Evolutionary conservation across 2,888 invertebrate genomes (phyloP).

Genomic region (Ctena decussata): DNA sequence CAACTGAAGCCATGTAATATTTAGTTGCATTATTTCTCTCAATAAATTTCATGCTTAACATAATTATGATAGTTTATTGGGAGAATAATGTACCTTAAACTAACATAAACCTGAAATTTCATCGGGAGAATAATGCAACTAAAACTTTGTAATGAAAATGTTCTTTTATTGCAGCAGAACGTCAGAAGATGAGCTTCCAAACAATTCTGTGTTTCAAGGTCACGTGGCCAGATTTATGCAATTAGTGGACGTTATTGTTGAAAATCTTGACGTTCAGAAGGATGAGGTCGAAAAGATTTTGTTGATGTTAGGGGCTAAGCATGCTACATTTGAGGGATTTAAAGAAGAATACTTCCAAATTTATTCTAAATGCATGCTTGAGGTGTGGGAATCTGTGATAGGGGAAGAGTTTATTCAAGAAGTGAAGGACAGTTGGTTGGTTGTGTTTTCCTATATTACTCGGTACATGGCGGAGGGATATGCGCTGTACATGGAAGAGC

Average conservation of each 20-base stretch:
- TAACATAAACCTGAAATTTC: too few relatives aligned
- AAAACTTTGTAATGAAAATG: too few relatives aligned
- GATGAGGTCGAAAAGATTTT: slow-evolving; percentile 70
- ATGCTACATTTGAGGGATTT: slow-evolving; percentile 78
- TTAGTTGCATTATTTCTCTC: too few relatives aligned
- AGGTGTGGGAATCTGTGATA: slow-evolving; percentile 80
- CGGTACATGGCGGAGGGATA: slow-evolving; percentile 70
- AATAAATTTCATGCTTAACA: too few relatives aligned
- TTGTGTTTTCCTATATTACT: slow-evolving; percentile 75
- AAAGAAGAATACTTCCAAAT: slow-evolving; percentile 77
- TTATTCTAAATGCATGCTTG: slow-evolving; percentile 77
- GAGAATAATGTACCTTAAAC: too few relatives aligned
- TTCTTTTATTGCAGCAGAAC: slow-evolving; percentile 60
- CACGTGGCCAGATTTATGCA: slow-evolving; percentile 80
- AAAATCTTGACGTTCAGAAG: slow-evolving; percentile 74
- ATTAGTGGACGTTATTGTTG: slow-evolving; percentile 74
- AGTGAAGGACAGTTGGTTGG: slow-evolving; percentile 79
- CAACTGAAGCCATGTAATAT: too few relatives aligned
- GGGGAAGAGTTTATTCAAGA: slow-evolving; percentile 82
- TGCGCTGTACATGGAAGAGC: slow-evolving; percentile 52
- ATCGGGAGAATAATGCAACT: too few relatives aligned
- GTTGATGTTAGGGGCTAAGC: slow-evolving; percentile 81
- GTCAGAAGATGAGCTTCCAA: slow-evolving; percentile 68
- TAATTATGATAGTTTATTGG: too few relatives aligned
- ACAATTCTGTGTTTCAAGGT: slow-evolving; percentile 63